These are phyloP conservation scores for Panagrolaimus sp. DNA, from an alignment of 1,140 invertebrate species.

Conservation along the genomic window DNA sequence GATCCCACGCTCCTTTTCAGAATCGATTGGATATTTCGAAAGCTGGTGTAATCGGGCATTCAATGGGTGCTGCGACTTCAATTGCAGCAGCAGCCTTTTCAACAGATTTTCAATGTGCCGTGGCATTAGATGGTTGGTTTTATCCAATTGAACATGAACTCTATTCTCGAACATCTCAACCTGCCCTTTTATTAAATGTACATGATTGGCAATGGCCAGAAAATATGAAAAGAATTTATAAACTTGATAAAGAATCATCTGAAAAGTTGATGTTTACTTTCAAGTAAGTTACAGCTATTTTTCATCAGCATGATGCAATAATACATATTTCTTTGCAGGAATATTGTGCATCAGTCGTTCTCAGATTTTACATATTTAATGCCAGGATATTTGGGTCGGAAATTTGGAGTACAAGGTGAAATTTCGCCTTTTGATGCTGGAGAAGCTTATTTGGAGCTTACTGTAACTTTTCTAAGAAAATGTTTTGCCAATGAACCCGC, in stretches of 20 bases:
- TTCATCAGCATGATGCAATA: conserved; percentile 3
- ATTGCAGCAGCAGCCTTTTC: conserved; percentile 63
- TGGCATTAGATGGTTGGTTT: conserved; percentile 70
- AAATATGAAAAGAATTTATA: conserved; percentile 66
- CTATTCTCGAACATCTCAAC: conserved; percentile 63
- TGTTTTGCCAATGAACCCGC: conserved; percentile 18
- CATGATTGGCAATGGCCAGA: conserved; percentile 68
- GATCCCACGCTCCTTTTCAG: no score
- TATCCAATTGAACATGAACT: conserved; percentile 65
- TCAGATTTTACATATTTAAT: conserved; percentile 62
- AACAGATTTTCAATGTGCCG: conserved; percentile 62
- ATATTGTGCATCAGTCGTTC: conserved; percentile 62
- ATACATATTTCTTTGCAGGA: conserved; percentile 50
- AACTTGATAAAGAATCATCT: conserved; percentile 22
- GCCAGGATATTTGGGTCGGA: conserved; percentile 56
- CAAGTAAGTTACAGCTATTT: conserved; percentile 37
- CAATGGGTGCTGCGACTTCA: conserved; percentile 69
- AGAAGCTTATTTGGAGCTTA: conserved; percentile 47
- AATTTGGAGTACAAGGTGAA: conserved; percentile 59
- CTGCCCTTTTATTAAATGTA: conserved; percentile 67
- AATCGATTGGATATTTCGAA: conserved; percentile 64
- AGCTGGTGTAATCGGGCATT: conserved; percentile 67
- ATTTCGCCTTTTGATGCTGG: conserved; percentile 41
- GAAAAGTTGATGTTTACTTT: conserved; percentile 47
- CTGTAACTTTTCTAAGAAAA: conserved; percentile 39